Conservation (phyloP, 2,113 vertebrate species). For the Gallinago undulata region DNA sequence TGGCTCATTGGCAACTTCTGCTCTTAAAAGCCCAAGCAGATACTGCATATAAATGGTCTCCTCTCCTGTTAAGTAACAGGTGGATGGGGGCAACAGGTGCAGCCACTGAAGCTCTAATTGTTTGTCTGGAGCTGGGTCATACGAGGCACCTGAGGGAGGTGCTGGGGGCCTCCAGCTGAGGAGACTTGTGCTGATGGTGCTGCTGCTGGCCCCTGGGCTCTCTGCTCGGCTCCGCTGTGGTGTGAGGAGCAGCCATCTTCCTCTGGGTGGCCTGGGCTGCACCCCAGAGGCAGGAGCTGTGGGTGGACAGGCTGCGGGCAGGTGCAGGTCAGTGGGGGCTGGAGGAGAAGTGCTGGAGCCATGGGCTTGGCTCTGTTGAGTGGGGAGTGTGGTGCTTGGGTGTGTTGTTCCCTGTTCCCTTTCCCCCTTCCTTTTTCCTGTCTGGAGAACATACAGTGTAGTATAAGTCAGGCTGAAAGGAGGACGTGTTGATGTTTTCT, state of each 20-base stretch:
- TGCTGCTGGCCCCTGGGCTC: rapidly evolving
- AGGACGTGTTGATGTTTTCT: not conserved
- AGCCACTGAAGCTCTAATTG: not conserved
- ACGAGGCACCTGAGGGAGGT: not conserved
- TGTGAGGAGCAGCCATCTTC: not conserved
- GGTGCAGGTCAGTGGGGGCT: not conserved
- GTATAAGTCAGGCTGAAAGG: not conserved
- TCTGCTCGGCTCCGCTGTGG: rapidly evolving
- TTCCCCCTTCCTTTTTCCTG: rapidly evolving
- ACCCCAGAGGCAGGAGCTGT: not conserved
- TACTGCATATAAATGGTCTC: not conserved
- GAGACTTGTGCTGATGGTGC: too few species aligned
- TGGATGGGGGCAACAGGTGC: not conserved
- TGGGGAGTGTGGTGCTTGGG: rapidly evolving
- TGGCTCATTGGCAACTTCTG: not conserved
- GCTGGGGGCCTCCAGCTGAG: not conserved
- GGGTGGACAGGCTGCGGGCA: not conserved
- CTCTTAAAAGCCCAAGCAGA: not conserved
- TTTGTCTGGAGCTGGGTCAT: not conserved
- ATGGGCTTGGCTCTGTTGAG: not conserved
- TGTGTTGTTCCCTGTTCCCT: not conserved
- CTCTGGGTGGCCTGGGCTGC: rapidly evolving
- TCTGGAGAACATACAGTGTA: not conserved
- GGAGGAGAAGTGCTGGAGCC: not conserved
- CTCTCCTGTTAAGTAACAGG: not conserved